phyloP scores from a whole-genome alignment of 1,140 invertebrate genomes.

The Drosophila melanica region DNA sequence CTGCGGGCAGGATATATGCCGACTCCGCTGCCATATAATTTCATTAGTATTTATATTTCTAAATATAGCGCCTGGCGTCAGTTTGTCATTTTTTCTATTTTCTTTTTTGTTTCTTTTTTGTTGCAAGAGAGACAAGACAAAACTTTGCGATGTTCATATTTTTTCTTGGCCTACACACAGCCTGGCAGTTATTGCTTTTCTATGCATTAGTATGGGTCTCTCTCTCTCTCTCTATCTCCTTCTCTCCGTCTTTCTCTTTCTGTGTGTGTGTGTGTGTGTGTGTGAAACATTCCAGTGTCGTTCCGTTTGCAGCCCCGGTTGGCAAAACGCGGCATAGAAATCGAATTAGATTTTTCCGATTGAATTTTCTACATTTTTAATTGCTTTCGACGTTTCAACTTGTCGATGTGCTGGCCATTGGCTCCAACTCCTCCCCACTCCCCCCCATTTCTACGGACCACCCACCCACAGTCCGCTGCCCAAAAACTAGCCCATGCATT shows the following conservation, averaged over 20 bases:
- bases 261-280: slow-evolving; percentile 37
- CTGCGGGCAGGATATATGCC: slow-evolving; percentile 61
- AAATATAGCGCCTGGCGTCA: slow-evolving; percentile 57
- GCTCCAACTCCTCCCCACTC: not conserved
- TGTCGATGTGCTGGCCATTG: slow-evolving; percentile 54
- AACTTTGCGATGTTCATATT: slow-evolving; percentile 60
- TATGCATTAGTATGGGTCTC: slow-evolving; percentile 19
- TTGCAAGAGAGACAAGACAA: slow-evolving; percentile 40
- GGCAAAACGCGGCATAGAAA: slow-evolving; percentile 81
- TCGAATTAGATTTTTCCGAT: slow-evolving; percentile 83
- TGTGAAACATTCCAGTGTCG: slow-evolving; percentile 70
- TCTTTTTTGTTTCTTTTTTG: slow-evolving; percentile 29
- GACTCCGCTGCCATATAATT: slow-evolving; percentile 65
- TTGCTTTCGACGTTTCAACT: slow-evolving; percentile 81
- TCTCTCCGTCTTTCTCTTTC: not conserved
- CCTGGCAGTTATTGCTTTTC: slow-evolving; percentile 73
- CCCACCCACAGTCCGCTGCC: not conserved
- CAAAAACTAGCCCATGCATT: slow-evolving; percentile 16
- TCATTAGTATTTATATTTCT: slow-evolving; percentile 72
- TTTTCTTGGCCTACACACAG: slow-evolving; percentile 68
- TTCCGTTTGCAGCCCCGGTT: slow-evolving; percentile 52
- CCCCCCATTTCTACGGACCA: not conserved
- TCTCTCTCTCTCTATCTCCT: not conserved
- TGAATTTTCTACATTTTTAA: slow-evolving; percentile 83
- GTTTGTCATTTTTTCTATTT: slow-evolving; percentile 35